Evolutionary conservation across 92 coral and sea anemone species (phyloP).

Genomic region (Paramuricea clavata): DNA sequence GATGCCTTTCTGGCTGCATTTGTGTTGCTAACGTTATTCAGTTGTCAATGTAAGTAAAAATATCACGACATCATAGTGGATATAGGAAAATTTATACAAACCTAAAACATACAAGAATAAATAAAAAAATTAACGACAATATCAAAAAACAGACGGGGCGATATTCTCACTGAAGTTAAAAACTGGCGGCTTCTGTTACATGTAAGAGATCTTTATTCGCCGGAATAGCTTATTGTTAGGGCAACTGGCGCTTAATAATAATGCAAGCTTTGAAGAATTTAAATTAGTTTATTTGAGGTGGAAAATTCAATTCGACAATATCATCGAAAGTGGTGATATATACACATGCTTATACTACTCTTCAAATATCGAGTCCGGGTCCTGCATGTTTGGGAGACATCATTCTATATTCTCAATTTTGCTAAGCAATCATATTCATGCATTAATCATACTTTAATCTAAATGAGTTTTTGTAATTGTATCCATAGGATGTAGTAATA

Average conservation of each 20-base stretch:
- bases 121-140: background rate
- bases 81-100: background rate
- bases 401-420: background rate
- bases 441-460: too few relatives aligned
- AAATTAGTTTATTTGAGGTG: background rate
- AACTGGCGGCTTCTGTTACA: background rate
- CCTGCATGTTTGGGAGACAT: too few relatives aligned
- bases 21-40: conserved; percentile 6
- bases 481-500: background rate
- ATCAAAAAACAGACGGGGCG: background rate
- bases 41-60: conserved; percentile 30
- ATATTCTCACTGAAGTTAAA: background rate
- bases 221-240: background rate
- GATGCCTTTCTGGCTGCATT: conserved; percentile 7
- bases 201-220: too few relatives aligned
- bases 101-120: background rate
- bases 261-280: background rate
- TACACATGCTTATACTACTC: background rate
- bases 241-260: background rate
- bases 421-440: background rate
- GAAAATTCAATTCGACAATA: background rate
- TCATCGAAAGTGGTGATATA: background rate
- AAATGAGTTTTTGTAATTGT: background rate
- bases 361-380: background rate
- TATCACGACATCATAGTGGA: background rate